Conservation (phyloP, 2,888 invertebrate genomes). For the Laothoe populi region DNA sequence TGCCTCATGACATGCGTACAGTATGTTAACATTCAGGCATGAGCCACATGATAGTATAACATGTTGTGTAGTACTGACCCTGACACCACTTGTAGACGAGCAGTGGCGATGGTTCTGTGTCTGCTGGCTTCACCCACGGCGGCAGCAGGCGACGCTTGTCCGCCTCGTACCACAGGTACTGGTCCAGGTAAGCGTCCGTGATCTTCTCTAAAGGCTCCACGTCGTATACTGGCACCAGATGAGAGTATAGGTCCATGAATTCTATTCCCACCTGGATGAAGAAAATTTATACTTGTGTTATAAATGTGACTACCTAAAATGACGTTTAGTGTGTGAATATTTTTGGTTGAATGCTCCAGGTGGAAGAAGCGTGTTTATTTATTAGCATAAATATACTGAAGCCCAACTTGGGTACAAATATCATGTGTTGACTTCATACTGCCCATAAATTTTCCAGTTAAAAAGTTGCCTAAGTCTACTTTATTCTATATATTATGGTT, state of each 20-base stretch:
- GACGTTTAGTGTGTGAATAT: too few relatives aligned
- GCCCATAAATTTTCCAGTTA: too few relatives aligned
- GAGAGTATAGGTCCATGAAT: constrained; percentile 99
- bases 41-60: too few relatives aligned
- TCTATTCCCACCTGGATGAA: constrained; percentile 94
- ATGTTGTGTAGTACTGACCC: constrained; percentile 80
- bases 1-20: too few relatives aligned
- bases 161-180: constrained; percentile 99
- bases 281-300: neutral
- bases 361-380: too few relatives aligned
- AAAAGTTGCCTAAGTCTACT: too few relatives aligned
- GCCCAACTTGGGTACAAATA: too few relatives aligned
- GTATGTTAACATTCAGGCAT: too few relatives aligned
- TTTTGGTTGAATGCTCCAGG: too few relatives aligned
- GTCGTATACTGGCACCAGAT: constrained; percentile 99
- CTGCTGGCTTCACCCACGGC: constrained; percentile 99
- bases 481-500: too few relatives aligned
- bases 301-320: neutral
- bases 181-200: constrained; percentile 99
- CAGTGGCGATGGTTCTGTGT: constrained; percentile 97
- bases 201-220: constrained; percentile 99
- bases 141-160: constrained; percentile 98
- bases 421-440: too few relatives aligned
- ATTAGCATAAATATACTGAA: too few relatives aligned
- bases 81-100: constrained; percentile 99